Base-by-base conservation (phyloP, 1,140 invertebrate species). In the Luehdorfia chinensis region DNA sequence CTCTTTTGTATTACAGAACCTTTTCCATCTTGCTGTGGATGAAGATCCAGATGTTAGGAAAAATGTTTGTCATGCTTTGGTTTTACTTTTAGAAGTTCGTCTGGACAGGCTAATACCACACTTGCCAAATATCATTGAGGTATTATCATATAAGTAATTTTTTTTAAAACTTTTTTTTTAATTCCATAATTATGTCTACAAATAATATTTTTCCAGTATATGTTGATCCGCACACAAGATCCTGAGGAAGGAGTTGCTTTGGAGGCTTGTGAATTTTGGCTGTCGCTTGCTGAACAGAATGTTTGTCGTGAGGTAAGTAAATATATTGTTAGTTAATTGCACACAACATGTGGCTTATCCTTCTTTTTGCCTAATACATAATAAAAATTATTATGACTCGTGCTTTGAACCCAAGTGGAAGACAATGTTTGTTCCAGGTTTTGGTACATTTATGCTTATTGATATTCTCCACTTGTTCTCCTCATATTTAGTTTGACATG, bases 251-350 rank as follows among this genome's bases (percentile, higher is more conserved):
- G 92, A 47, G 97, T 99, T 6, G 97, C 98, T 2, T 85, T 99
- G 44, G 98, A 99, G 87, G 98, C 98, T 0, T 99, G 98, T 75
- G 98, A 99, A 84, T 99, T 99, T 87, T 99, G 98, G 98, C 79
- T 99, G 18, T 97, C 97, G 0, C 87, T 99, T 18, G 97, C 98
- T 2, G 98, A 99, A 71, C 97, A 98, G 79, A 93, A 93, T 48
- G 94, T 99, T 36, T 99, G 98, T 80, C 94, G 95, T 80, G 95
- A 98, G 74, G 83, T 86, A 51, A 66, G 64, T 54, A 19, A 4
- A 28, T 23, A 8, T 44, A 0, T 7, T 7, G 7, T 21, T 4
- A 21, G 19, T 21, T 21, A 3, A 21, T 41, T 15, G 8, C n/a
- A 21, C 4, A 9, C 1, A 37, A 9, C 19, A 13, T 21, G 19